Percentiles rank a stretch among this genome's conserved stretches.
phyloP scores from a whole-genome alignment of 1,140 invertebrate genomes.

The Ceratosolen fusciceps region DNA sequence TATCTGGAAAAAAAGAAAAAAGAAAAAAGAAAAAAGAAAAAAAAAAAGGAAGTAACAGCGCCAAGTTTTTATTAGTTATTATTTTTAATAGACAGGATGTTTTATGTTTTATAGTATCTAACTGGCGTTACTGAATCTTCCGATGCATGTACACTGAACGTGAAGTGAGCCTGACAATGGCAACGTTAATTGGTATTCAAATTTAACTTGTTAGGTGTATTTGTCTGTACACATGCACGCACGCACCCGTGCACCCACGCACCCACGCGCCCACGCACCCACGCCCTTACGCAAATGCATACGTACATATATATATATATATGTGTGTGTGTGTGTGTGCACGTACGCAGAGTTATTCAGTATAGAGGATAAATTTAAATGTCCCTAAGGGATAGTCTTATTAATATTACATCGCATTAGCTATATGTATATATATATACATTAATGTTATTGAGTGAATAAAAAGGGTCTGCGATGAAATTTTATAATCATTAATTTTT shows the following conservation, averaged over 20 bases:
- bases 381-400: background rate
- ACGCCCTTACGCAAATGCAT: background rate
- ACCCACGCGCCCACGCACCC: background rate
- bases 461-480: too few relatives aligned
- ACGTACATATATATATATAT: too few relatives aligned
- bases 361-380: background rate
- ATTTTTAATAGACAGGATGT: background rate
- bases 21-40: too few relatives aligned
- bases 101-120: background rate
- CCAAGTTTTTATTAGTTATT: too few relatives aligned
- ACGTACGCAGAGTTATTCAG: too few relatives aligned
- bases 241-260: background rate
- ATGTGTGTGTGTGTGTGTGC: too few relatives aligned
- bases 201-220: background rate
- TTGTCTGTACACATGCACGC: background rate
- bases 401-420: background rate
- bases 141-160: background rate
- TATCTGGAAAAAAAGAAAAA: too few relatives aligned
- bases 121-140: constrained; percentile 6
- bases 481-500: background rate
- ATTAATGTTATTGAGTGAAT: too few relatives aligned
- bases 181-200: constrained; percentile 13
- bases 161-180: constrained; percentile 18
- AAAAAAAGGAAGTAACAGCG: too few relatives aligned
- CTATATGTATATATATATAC: too few relatives aligned